These are phyloP conservation scores for Protodeltote pygarga DNA, from an alignment of 2,888 invertebrate genomes.

Conservation along the genomic window DNA sequence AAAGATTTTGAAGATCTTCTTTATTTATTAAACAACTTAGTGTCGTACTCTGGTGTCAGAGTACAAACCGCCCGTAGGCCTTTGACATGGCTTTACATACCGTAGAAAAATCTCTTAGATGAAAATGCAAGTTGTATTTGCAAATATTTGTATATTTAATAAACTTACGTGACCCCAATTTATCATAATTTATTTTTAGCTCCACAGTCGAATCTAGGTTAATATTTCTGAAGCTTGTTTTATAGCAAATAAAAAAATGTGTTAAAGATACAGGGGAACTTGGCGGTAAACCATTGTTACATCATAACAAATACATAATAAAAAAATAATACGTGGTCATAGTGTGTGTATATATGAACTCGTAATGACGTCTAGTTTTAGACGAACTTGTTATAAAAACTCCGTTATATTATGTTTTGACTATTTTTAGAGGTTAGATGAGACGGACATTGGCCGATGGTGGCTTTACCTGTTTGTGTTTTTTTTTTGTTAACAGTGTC, in stretches of 20 bases:
- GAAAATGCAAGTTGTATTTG: too few relatives aligned
- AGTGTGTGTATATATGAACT: conserved; percentile 48
- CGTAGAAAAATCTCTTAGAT: too few relatives aligned
- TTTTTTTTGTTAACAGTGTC: neutral
- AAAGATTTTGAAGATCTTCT: too few relatives aligned
- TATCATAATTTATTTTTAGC: conserved; percentile 5
- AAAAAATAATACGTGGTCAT: too few relatives aligned
- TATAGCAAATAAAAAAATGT: conserved; percentile 9
- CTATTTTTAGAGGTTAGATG: conserved; percentile 16
- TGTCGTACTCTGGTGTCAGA: too few relatives aligned
- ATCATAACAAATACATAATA: too few relatives aligned
- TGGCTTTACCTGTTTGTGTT: conserved; percentile 11
- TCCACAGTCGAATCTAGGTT: conserved; percentile 10
- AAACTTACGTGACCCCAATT: conserved; percentile 2
- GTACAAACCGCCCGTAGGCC: too few relatives aligned
- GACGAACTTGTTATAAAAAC: conserved; percentile 21
- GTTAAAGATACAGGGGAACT: conserved; percentile 12
- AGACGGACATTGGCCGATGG: conserved; percentile 36
- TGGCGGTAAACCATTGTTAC: conserved; percentile 23
- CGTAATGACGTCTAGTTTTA: conserved; percentile 41
- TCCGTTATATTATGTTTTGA: neutral
- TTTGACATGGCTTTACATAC: too few relatives aligned
- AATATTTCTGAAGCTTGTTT: conserved; percentile 9
- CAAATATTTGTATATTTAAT: neutral
- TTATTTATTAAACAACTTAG: too few relatives aligned